Conservation (phyloP, 64 coral and sea anemone genomes). For the Montipora sp. region DNA sequence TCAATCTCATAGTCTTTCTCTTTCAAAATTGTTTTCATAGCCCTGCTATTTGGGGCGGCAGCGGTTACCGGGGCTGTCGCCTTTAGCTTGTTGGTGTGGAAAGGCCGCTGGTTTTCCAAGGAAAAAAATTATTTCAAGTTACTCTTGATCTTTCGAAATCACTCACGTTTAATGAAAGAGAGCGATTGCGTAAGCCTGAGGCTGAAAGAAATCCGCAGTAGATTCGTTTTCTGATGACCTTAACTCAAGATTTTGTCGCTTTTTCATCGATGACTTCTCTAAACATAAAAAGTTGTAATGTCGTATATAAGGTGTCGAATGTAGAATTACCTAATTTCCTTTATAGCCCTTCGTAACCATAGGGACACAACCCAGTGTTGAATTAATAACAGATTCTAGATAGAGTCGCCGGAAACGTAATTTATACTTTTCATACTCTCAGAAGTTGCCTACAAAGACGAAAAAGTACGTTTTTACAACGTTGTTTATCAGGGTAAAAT, state of each 20-base stretch:
- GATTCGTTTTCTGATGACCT: neutral
- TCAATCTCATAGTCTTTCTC: neutral
- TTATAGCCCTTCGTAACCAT: no score
- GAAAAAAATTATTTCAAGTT: neutral
- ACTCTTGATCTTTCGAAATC: constrained; percentile 5
- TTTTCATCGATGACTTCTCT: no score
- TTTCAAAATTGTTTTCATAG: constrained; percentile 2
- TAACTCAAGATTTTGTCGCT: neutral
- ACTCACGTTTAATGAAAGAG: neutral
- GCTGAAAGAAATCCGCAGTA: neutral
- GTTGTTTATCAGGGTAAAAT: no score
- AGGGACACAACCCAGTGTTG: no score
- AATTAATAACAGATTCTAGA: no score
- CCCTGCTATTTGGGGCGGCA: constrained; percentile 12
- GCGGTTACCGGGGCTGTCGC: neutral
- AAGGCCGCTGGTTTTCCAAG: neutral
- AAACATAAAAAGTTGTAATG: no score
- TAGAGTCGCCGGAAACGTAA: no score
- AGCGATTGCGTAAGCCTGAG: neutral
- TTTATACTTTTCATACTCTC: no score
- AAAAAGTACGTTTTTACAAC: no score
- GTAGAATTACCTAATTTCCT: no score
- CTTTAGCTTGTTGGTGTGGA: constrained; percentile 31
- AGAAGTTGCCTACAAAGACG: no score
- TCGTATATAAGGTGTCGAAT: no score